Evolutionary conservation across 2,797 vertebrate species (phyloP), one percentile per base, ranked within the genome.

Genomic region (Sandelia bainsii): DNA sequence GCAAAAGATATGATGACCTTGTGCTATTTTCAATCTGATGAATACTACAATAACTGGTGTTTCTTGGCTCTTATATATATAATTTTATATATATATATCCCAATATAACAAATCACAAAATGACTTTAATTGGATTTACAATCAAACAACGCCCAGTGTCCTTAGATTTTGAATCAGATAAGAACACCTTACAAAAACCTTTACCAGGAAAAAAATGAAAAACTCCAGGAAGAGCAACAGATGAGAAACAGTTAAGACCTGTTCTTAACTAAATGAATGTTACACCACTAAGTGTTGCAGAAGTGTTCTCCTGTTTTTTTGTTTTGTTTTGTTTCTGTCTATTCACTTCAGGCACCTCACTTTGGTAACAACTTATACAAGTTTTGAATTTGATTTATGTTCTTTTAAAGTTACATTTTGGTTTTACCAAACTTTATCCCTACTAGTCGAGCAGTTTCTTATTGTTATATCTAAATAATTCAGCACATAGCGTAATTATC

Each of bases 311-410:
- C 6, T 10, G 0, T 46, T 52, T 48, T 23, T 40, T 40, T 16
- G 12, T 17, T 42, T 16, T 16, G 11, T 0, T 42, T 64, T 32
- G 10, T n/a, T n/a, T 63, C 9, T 56, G 16, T 46, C 16, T 62
- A 1, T 17, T 40, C 39, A 60, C 6, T 37, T 65, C 4, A 34
- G 40, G 23, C 22, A 32, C 19, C 1, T 20, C 3, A 6, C 4
- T 16, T 9, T 1, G 8, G 3, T 23, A 39, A 3, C 8, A 48
- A 37, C 32, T 71, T 51, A 27, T 49, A 51, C 10, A 51, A n/a
- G 16, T 59, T 53, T 40, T 37, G 8, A 25, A 58, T 49, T 57
- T 17, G 6, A 75, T 20, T 29, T 12, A 23, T 17, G 42, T 61
- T 9, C 10, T 63, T 17, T 20, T 42, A 23, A 23, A 23, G 11